These are phyloP conservation scores for Drusus annulatus DNA, from an alignment of 1,140 invertebrate genomes.

Conservation along the genomic window DNA sequence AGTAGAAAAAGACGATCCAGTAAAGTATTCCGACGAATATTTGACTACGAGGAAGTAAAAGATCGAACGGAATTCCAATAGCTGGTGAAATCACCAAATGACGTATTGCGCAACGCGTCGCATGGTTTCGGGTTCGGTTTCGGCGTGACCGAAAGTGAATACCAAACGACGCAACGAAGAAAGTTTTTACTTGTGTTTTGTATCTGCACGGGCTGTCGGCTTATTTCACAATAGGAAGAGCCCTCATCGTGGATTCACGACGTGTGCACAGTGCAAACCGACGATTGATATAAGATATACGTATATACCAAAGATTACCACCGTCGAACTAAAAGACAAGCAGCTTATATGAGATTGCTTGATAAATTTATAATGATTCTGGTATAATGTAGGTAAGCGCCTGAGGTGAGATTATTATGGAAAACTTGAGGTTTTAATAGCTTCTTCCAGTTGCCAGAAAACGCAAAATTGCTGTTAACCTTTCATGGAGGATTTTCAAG, in stretches of 20 bases:
- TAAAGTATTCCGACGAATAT: background rate
- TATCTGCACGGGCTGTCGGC: background rate
- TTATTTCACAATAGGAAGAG: background rate
- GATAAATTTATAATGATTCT: too few relatives aligned
- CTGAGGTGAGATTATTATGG: too few relatives aligned
- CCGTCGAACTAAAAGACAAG: too few relatives aligned
- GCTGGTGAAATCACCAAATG: slow-evolving; percentile 18
- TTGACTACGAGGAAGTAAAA: background rate
- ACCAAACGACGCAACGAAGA: slow-evolving; percentile 23
- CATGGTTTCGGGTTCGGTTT: slow-evolving; percentile 10
- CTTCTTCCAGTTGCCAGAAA: too few relatives aligned
- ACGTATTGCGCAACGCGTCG: slow-evolving; percentile 14
- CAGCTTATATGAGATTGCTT: too few relatives aligned
- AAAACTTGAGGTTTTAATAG: too few relatives aligned
- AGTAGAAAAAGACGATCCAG: too few relatives aligned
- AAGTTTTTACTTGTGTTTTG: background rate
- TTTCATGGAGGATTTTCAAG: too few relatives aligned
- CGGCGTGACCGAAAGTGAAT: slow-evolving; percentile 40
- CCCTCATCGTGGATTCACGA: background rate
- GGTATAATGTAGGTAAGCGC: too few relatives aligned
- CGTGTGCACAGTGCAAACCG: slow-evolving; percentile 3
- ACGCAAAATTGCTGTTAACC: too few relatives aligned
- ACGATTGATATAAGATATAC: too few relatives aligned
- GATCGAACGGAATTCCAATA: background rate
- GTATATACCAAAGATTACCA: too few relatives aligned